Percentiles rank a stretch among this genome's conserved stretches.
phyloP scores from a whole-genome alignment of 2,113 vertebrate genomes.

The Oceanites oceanicus region DNA sequence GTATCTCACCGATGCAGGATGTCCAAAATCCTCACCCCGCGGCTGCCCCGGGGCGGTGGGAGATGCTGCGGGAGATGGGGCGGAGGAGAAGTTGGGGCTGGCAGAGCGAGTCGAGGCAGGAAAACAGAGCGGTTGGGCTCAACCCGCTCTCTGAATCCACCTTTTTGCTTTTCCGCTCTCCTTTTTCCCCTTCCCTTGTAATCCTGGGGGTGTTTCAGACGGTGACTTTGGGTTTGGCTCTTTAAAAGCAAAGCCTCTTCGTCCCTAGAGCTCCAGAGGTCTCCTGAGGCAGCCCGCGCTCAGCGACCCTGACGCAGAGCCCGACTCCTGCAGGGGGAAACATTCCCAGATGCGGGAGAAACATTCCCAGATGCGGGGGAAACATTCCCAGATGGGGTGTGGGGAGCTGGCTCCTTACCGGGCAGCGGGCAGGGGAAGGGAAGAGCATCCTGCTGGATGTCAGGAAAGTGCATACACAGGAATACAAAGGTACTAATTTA shows the following conservation, averaged over 20 bases:
- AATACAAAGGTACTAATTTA: background rate
- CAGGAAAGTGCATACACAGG: rapidly evolving
- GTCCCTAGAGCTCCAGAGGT: rapidly evolving
- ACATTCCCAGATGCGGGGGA: background rate
- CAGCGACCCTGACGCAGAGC: rapidly evolving
- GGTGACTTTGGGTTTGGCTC: background rate
- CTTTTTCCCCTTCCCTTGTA: no score
- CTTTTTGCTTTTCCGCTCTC: background rate
- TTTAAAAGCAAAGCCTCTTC: background rate
- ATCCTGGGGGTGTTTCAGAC: rapidly evolving
- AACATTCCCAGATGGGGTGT: rapidly evolving
- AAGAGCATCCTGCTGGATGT: background rate
- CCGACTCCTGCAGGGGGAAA: background rate
- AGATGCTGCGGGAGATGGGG: background rate
- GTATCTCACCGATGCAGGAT: rapidly evolving
- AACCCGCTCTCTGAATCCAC: background rate
- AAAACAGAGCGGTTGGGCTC: background rate
- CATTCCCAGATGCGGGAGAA: background rate
- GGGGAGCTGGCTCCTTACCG: background rate
- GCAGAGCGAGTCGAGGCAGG: background rate
- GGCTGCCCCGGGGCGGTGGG: no score
- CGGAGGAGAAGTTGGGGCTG: rapidly evolving
- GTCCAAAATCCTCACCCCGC: background rate
- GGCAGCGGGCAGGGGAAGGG: background rate
- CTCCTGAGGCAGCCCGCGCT: background rate